Conservation (phyloP, 2,113 vertebrate species). For the Hemiprocne comata region DNA sequence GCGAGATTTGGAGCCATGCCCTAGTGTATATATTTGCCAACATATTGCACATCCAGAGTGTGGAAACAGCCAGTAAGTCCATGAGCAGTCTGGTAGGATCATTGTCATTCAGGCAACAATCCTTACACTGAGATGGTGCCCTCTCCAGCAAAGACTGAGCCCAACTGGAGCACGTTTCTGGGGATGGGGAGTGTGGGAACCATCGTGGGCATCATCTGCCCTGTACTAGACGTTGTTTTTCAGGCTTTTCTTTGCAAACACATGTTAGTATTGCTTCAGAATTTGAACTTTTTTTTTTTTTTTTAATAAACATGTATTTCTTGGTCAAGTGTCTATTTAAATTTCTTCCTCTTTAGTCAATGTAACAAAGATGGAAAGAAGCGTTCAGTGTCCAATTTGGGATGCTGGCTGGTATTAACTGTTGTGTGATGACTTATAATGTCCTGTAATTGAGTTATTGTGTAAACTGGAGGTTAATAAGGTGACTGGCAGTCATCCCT, state of each 20-base stretch:
- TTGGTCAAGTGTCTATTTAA: background rate
- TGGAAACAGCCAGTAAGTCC: accelerated
- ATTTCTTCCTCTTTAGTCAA: background rate
- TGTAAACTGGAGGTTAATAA: background rate
- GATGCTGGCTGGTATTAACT: background rate
- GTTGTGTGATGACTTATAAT: background rate
- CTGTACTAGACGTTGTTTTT: background rate
- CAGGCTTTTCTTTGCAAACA: background rate
- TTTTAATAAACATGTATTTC: background rate
- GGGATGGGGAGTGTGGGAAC: background rate
- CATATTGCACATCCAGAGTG: background rate
- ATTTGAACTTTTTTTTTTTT: background rate
- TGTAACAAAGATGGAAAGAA: background rate
- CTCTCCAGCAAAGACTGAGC: background rate
- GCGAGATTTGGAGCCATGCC: background rate
- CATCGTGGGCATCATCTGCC: background rate
- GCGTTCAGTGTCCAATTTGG: background rate
- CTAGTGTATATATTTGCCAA: background rate
- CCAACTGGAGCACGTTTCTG: background rate
- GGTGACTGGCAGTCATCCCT: background rate
- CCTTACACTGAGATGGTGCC: background rate
- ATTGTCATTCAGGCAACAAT: background rate
- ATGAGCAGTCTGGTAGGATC: accelerated
- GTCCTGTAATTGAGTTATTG: background rate
- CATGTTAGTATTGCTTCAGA: background rate